phyloP scores from a whole-genome alignment of 2,113 vertebrate species.

The Triplophysa tibetana region DNA sequence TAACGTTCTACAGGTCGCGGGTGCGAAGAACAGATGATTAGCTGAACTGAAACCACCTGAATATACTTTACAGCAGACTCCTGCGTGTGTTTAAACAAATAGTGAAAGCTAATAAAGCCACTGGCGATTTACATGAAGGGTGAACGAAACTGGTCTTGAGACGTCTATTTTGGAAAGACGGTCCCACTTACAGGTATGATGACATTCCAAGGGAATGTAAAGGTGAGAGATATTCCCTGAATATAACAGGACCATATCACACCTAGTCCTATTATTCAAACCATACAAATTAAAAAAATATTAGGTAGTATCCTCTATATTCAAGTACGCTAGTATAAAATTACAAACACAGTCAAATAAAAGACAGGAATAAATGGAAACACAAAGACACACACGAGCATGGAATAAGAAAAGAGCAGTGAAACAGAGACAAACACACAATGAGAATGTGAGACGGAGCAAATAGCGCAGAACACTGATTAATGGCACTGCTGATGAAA shows the following conservation, averaged over 20 bases:
- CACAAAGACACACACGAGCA: background rate
- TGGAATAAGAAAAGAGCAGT: background rate
- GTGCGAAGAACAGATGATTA: constrained; percentile 7
- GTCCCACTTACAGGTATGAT: background rate
- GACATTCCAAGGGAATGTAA: background rate
- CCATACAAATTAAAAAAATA: background rate
- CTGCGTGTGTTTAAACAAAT: constrained; percentile 14
- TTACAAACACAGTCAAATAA: background rate
- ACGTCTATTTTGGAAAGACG: constrained; percentile 17
- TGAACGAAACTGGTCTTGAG: background rate
- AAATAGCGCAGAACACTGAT: constrained; percentile 28
- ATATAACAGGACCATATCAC: no score
- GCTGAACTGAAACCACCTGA: constrained; percentile 28
- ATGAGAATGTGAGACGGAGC: background rate
- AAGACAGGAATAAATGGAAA: constrained; percentile 11
- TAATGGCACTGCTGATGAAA: constrained; percentile 50
- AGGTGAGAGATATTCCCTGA: background rate
- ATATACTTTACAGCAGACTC: constrained; percentile 12
- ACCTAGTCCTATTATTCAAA: no score
- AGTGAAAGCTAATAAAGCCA: background rate
- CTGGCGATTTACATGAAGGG: background rate
- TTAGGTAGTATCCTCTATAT: background rate
- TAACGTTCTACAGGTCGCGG: constrained; percentile 27
- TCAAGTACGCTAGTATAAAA: background rate
- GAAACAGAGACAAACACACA: constrained; percentile 34